Percentiles rank a stretch among this genome's conserved stretches.
These are phyloP conservation scores for Linurgus olivaceus DNA, from an alignment of 2,797 vertebrate species.

Conservation along the genomic window DNA sequence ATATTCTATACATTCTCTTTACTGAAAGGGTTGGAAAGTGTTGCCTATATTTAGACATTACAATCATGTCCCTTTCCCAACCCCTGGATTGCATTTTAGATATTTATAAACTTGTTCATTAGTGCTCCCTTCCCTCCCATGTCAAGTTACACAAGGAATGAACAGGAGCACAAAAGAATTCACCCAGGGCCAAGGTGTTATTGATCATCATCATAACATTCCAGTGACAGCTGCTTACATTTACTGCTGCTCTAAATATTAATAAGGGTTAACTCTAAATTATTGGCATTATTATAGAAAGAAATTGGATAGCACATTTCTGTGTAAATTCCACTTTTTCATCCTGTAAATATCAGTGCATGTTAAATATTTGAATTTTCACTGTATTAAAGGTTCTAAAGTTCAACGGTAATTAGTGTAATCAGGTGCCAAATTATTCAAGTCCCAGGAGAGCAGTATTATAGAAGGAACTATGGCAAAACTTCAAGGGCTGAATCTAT, in stretches of 20 bases:
- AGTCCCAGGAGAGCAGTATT: constrained; percentile 33
- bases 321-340: constrained; percentile 24
- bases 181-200: not conserved
- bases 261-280: not conserved
- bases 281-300: not conserved
- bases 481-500: constrained; percentile 45
- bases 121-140: not conserved
- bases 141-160: not conserved
- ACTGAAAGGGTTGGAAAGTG: not conserved
- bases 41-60: not conserved
- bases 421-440: constrained; percentile 68
- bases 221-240: not conserved
- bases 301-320: not conserved
- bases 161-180: not conserved
- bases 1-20: not conserved
- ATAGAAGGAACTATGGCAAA: constrained; percentile 33
- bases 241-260: constrained; percentile 3
- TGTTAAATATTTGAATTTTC: constrained; percentile 74
- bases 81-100: not conserved
- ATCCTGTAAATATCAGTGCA: constrained; percentile 23
- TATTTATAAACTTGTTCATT: not conserved
- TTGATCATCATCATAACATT: not conserved
- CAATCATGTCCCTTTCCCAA: not conserved
- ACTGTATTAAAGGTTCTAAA: constrained; percentile 64
- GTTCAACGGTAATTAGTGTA: constrained; percentile 72